Conservation (phyloP, 2,113 vertebrate species). For the Chamaetylas fuelleborni region DNA sequence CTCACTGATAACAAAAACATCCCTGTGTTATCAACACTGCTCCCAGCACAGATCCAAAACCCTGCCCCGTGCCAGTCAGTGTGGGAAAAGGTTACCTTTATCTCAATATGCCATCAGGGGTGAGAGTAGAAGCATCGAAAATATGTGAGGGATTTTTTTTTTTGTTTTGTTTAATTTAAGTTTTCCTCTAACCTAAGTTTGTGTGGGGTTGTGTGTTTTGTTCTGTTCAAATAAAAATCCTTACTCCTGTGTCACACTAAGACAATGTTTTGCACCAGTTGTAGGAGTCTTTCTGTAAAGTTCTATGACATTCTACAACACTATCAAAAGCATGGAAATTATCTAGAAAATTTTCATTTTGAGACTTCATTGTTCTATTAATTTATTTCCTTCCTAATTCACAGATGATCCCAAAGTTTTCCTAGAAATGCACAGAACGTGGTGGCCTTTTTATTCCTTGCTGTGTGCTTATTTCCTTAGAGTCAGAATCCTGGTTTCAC, state of each 20-base stretch:
- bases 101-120: not conserved
- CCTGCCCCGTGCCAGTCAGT: rapidly evolving
- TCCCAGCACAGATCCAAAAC: not conserved
- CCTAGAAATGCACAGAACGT: rapidly evolving
- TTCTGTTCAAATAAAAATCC: not conserved
- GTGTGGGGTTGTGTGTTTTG: not conserved
- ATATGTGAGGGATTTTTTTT: not conserved
- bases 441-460: not conserved
- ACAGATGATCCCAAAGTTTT: not conserved
- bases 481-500: not conserved
- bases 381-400: not conserved
- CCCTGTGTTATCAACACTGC: not conserved
- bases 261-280: not conserved
- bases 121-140: not conserved
- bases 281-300: not conserved
- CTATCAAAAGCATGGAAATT: not conserved
- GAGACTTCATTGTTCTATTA: not conserved
- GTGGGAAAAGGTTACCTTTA: not conserved
- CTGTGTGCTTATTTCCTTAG: not conserved
- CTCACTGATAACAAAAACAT: not conserved
- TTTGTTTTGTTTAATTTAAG: too few relatives aligned
- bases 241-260: not conserved
- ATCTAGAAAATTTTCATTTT: not conserved
- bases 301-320: rapidly evolving
- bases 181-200: not conserved